Conservation (phyloP, 2,888 invertebrate genomes). For the Eulithis prunata region DNA sequence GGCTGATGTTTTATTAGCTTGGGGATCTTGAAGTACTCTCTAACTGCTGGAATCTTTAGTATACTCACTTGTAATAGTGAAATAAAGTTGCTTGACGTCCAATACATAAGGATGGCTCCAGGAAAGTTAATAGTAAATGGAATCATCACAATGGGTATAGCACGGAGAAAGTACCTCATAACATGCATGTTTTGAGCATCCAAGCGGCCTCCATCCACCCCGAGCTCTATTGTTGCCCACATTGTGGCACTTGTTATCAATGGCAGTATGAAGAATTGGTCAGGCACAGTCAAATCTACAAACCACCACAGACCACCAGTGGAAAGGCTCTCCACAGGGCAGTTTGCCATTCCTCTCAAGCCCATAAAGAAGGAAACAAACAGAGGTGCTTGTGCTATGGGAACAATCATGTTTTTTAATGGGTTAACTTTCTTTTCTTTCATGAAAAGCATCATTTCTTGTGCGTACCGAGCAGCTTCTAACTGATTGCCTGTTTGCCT, state of each 20-base stretch:
- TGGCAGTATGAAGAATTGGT: conserved; percentile 95
- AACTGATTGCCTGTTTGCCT: conserved; percentile 92
- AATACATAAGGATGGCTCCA: conserved; percentile 94
- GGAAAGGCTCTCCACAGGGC: conserved; percentile 95
- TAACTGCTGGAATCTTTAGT: conserved; percentile 89
- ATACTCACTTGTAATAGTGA: conserved; percentile 92
- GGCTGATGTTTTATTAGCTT: conserved; percentile 82
- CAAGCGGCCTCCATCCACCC: conserved; percentile 90
- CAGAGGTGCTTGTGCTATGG: conserved; percentile 93
- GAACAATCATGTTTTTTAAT: conserved; percentile 90
- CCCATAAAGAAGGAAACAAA: conserved; percentile 97
- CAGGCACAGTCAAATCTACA: conserved; percentile 94
- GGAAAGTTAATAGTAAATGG: conserved; percentile 95
- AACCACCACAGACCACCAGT: conserved; percentile 97
- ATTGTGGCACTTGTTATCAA: conserved; percentile 93
- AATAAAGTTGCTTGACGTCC: conserved; percentile 94
- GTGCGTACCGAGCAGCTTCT: conserved; percentile 89
- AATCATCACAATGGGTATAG: conserved; percentile 90
- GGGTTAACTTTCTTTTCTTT: conserved; percentile 92
- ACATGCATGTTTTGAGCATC: conserved; percentile 87
- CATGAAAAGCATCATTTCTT: conserved; percentile 93
- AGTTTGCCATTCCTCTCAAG: conserved; percentile 93
- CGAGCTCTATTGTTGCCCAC: conserved; percentile 91
- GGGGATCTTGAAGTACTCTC: conserved; percentile 91
- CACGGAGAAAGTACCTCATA: conserved; percentile 90